Conservation (phyloP, 1,140 invertebrate genomes). For the Aphelinus atriplicis region DNA sequence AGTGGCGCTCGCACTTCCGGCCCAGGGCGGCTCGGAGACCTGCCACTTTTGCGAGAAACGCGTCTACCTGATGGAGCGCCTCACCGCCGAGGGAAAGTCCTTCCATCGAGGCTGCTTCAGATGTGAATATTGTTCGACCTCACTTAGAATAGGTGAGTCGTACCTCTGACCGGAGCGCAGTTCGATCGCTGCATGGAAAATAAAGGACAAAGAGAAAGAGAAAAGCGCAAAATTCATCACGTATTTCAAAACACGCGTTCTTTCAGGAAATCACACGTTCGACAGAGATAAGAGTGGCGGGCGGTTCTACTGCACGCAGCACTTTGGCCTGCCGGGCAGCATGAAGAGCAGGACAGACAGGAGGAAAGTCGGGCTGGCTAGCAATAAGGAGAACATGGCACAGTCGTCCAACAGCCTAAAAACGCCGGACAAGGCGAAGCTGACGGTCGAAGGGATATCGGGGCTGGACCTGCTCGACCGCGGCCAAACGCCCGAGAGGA, state of each 20-base stretch:
- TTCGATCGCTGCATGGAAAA: no score
- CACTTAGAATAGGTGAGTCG: slow-evolving; percentile 73
- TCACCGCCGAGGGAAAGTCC: slow-evolving; percentile 85
- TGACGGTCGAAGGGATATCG: slow-evolving; percentile 62
- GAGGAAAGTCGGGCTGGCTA: slow-evolving; percentile 51
- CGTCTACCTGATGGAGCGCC: slow-evolving; percentile 89
- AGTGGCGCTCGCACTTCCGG: slow-evolving; percentile 69
- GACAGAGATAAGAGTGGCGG: slow-evolving; percentile 79
- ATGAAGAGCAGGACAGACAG: slow-evolving; percentile 61
- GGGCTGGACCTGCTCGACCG: slow-evolving; percentile 71
- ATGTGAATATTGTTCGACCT: slow-evolving; percentile 79
- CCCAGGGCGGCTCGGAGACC: slow-evolving; percentile 77
- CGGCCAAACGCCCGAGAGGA: slow-evolving; percentile 82
- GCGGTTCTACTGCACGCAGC: slow-evolving; percentile 84
- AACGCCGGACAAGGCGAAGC: slow-evolving; percentile 58
- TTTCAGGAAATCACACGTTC: slow-evolving; percentile 75
- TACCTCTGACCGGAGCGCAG: no score
- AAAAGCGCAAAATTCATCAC: no score
- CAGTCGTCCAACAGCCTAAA: slow-evolving; percentile 53
- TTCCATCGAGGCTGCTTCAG: slow-evolving; percentile 88
- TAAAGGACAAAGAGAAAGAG: no score
- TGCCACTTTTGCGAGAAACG: slow-evolving; percentile 89
- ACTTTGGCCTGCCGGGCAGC: slow-evolving; percentile 74
- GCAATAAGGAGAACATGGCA: slow-evolving; percentile 65
- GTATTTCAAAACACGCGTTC: not conserved